These are phyloP conservation scores for Naso thynnoides DNA, from an alignment of 2,797 vertebrate genomes.

Conservation along the genomic window DNA sequence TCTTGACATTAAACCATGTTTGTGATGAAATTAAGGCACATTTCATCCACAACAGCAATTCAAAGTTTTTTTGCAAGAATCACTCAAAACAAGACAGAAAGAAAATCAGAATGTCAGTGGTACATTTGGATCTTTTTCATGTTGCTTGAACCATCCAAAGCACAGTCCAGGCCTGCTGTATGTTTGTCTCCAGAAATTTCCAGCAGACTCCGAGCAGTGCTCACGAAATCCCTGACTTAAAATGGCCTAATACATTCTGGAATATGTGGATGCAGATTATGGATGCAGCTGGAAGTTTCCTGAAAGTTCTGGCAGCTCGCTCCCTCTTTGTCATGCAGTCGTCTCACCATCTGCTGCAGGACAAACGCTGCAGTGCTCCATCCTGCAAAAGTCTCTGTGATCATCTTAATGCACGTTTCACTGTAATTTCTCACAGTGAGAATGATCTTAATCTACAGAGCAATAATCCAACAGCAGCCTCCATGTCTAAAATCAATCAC, in stretches of 20 bases:
- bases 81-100: neutral
- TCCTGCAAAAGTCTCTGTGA: slow-evolving; percentile 5
- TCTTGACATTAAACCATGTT: neutral
- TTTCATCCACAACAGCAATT: neutral
- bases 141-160: neutral
- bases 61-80: neutral
- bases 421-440: slow-evolving; percentile 21
- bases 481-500: slow-evolving; percentile 27
- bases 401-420: slow-evolving; percentile 25
- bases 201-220: neutral
- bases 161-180: neutral
- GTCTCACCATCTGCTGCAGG: slow-evolving; percentile 37
- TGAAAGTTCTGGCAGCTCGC: neutral
- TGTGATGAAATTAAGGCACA: neutral
- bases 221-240: neutral
- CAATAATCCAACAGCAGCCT: slow-evolving; percentile 1
- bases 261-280: slow-evolving; percentile 33
- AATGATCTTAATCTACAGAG: neutral
- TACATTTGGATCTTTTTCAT: neutral
- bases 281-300: slow-evolving; percentile 30
- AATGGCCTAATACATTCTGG: neutral
- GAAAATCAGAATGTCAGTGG: neutral
- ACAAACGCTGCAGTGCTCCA: slow-evolving; percentile 30
- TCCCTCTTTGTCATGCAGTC: slow-evolving; percentile 29
- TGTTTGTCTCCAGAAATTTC: neutral